Percentiles rank a stretch among this genome's conserved stretches.
phyloP scores from a whole-genome alignment of 2,888 invertebrate genomes.

The Oxystoma pomonae region DNA sequence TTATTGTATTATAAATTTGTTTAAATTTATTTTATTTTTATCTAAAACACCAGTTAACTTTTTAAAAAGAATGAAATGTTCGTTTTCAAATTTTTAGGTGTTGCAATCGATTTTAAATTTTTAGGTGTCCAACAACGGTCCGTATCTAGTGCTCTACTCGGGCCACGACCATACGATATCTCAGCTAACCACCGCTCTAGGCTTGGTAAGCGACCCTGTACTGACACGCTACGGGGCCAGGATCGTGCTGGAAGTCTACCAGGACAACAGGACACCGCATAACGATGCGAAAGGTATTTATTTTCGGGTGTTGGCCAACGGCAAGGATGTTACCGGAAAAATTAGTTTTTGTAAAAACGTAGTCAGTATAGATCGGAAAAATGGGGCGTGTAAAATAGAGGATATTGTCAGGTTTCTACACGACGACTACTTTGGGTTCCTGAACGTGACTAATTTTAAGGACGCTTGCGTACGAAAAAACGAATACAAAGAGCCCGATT shows the following conservation, averaged over 20 bases:
- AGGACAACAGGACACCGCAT: constrained; percentile 50
- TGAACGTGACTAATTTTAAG: constrained; percentile 86
- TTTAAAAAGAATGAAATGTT: too few relatives aligned
- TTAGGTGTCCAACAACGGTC: constrained; percentile 43
- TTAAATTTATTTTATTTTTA: too few relatives aligned
- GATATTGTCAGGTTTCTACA: constrained; percentile 83
- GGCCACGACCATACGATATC: constrained; percentile 91
- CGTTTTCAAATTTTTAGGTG: too few relatives aligned
- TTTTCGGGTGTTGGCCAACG: constrained; percentile 81
- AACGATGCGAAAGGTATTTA: constrained; percentile 63
- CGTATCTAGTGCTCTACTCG: constrained; percentile 53
- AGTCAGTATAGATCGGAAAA: constrained; percentile 52
- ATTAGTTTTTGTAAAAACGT: constrained; percentile 74
- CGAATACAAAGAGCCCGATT: constrained; percentile 1
- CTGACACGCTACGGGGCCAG: constrained; percentile 79
- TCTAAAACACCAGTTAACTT: too few relatives aligned
- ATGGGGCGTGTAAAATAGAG: constrained; percentile 76
- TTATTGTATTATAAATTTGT: too few relatives aligned
- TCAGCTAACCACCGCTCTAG: constrained; percentile 76
- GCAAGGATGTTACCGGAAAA: constrained; percentile 77
- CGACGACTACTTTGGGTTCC: constrained; percentile 76
- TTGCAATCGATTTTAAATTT: too few relatives aligned
- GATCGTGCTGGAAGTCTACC: constrained; percentile 84
- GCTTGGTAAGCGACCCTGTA: constrained; percentile 60
- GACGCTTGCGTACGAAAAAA: constrained; percentile 61